Evolutionary conservation across 2,888 invertebrate species (phyloP), one percentile per base, ranked within the genome.

Genomic region (Drosophila quinaria): DNA sequence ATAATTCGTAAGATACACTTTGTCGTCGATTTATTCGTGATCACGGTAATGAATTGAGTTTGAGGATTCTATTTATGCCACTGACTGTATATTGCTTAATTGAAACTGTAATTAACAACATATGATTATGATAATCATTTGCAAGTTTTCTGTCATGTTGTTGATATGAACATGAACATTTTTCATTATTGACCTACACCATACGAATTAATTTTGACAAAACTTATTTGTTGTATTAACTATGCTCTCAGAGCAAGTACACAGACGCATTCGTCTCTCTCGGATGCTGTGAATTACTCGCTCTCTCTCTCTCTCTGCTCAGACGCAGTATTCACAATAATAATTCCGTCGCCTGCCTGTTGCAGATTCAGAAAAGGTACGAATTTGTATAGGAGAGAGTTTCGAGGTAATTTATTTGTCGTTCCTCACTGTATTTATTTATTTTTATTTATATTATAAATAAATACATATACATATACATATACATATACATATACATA

Each of bases 321-420:
- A 15, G 49, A 63, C 79, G 81, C 66, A 71, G 46, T 78, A 42
- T 49, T 31, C 41, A 47, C 42, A 70, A 59, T 44, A 66, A 54
- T 55, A 73, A 62, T 52, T 63, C 52, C 65, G 64, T 75, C 78
- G 66, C 69, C 75, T 81, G 80, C 80, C 80, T 80, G 80, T 80
- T 80, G 80, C 80, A 61, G 54, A 39, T 74, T 68, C 25, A 56
- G 63, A 52, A 54, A 17, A 17, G 8, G 15, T 37, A 13, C 13
- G 11, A 41, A 31, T 25, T 25, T 37, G 58, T 35, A 11, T 5
- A 47, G 10, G 47, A 29, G 29, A 47, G 15, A 29, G 29, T 15
- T 47, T 47, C 10, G n/a, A 47, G 31, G 15, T 25, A 25, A 8
- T 29, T 29, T 2, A 46, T 25, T 46, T 46, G 8, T 15, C 25